phyloP scores from a whole-genome alignment of 2,113 vertebrate genomes.

The Phaetusa simplex region DNA sequence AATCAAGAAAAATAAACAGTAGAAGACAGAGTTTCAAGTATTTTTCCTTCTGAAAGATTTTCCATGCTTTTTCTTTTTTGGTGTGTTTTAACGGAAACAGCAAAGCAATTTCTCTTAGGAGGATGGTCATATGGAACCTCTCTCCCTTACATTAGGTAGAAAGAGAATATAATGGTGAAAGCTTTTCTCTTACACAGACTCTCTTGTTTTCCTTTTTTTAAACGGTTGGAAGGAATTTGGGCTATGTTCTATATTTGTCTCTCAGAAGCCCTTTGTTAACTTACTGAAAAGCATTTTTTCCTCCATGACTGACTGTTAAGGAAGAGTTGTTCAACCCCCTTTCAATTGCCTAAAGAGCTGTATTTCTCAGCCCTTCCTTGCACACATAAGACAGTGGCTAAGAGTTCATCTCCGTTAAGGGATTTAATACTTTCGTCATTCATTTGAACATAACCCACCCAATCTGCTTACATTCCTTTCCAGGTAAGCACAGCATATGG shows the following conservation, averaged over 20 bases:
- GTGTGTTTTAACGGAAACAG: background rate
- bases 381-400: background rate
- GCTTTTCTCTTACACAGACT: background rate
- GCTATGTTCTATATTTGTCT: background rate
- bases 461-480: background rate
- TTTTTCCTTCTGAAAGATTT: background rate
- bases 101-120: background rate
- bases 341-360: background rate
- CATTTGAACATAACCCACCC: background rate
- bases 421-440: background rate
- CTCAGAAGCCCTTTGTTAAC: background rate
- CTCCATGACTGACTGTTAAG: background rate
- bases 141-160: background rate
- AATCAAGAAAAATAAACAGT: background rate
- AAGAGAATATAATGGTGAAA: background rate
- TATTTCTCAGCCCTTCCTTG: background rate
- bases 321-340: background rate
- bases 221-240: background rate
- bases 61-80: background rate
- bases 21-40: background rate
- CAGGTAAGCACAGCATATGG: background rate
- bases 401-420: background rate
- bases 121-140: background rate
- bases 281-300: background rate
- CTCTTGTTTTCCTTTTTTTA: background rate